A percentile compares a stretch with the other conserved stretches of the same genome.
phyloP scores from a whole-genome alignment of 1,140 invertebrate species.

The Scaptomyza montana region DNA sequence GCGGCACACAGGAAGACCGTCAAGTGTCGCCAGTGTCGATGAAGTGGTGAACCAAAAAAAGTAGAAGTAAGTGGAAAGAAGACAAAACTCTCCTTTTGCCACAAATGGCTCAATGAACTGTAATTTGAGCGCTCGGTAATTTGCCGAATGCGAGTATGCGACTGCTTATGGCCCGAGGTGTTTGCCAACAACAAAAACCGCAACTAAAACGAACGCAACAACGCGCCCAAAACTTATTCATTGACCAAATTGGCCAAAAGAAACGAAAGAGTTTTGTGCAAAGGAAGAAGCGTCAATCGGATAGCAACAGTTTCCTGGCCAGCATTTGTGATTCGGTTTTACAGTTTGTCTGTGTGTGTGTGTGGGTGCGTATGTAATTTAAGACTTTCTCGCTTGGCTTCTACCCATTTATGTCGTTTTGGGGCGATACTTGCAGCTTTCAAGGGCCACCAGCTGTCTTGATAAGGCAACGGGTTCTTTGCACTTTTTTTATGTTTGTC shows the following conservation, averaged over 20 bases:
- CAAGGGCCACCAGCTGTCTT: slow-evolving; percentile 59
- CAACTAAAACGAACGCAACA: slow-evolving; percentile 34
- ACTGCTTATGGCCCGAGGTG: slow-evolving; percentile 56
- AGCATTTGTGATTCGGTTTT: too few relatives aligned
- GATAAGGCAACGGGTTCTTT: slow-evolving; percentile 32
- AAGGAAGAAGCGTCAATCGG: slow-evolving; percentile 7
- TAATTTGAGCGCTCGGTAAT: slow-evolving; percentile 73
- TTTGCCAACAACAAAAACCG: slow-evolving; percentile 19
- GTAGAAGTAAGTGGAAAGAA: background rate
- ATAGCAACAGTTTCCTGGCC: slow-evolving; percentile 21
- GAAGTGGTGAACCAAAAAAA: background rate
- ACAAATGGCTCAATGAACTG: slow-evolving; percentile 80
- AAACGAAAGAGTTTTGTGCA: slow-evolving; percentile 14
- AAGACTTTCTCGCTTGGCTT: slow-evolving; percentile 71
- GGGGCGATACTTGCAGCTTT: slow-evolving; percentile 38
- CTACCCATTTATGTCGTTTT: slow-evolving; percentile 28
- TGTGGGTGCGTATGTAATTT: slow-evolving; percentile 77
- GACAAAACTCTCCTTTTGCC: slow-evolving; percentile 32
- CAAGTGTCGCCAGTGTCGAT: slow-evolving; percentile 46
- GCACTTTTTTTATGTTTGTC: background rate
- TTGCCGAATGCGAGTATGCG: slow-evolving; percentile 35
- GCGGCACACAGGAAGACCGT: slow-evolving; percentile 43
- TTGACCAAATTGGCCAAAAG: slow-evolving; percentile 52
- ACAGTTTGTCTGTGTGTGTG: background rate
- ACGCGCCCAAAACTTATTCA: slow-evolving; percentile 54